Evolutionary conservation across 2,888 invertebrate species (phyloP).

Genomic region (Eucriotettix oculatus): DNA sequence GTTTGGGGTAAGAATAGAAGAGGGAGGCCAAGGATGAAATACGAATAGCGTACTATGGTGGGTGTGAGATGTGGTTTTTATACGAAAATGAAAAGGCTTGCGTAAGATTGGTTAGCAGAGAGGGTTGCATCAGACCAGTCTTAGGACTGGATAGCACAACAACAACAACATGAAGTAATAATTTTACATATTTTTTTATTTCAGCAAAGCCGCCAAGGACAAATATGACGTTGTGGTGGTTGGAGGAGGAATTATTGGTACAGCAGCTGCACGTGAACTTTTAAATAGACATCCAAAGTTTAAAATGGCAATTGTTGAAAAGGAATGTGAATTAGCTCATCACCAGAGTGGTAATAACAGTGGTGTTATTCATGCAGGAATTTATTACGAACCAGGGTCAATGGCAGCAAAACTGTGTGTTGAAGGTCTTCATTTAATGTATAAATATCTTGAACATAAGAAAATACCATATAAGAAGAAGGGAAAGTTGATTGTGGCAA

Average conservation of each 20-base stretch:
- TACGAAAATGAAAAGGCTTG: too few species aligned
- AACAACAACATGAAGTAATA: too few species aligned
- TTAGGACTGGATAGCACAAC: too few species aligned
- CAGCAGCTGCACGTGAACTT: constrained; percentile 85
- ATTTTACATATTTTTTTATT: too few species aligned
- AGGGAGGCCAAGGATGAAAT: too few species aligned
- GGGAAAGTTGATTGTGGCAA: constrained; percentile 92
- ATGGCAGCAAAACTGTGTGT: constrained; percentile 90
- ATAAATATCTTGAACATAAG: constrained; percentile 71
- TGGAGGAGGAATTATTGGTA: constrained; percentile 94
- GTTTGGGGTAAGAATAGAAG: too few species aligned
- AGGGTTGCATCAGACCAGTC: too few species aligned
- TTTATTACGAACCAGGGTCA: constrained; percentile 78
- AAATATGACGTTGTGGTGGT: constrained; percentile 79
- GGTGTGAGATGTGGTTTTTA: too few species aligned
- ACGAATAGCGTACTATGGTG: too few species aligned
- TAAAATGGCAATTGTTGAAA: constrained; percentile 79
- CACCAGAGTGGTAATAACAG: constrained; percentile 98
- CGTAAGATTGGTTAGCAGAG: too few species aligned
- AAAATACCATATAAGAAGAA: constrained; percentile 82
- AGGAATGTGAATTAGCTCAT: constrained; percentile 63
- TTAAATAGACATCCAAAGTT: constrained; percentile 56
- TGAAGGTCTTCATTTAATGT: constrained; percentile 54
- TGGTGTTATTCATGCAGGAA: constrained; percentile 96
- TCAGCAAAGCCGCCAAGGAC: background rate